Evolutionary conservation across 2,113 vertebrate species (phyloP).

Genomic region (Lampris megalopsis): DNA sequence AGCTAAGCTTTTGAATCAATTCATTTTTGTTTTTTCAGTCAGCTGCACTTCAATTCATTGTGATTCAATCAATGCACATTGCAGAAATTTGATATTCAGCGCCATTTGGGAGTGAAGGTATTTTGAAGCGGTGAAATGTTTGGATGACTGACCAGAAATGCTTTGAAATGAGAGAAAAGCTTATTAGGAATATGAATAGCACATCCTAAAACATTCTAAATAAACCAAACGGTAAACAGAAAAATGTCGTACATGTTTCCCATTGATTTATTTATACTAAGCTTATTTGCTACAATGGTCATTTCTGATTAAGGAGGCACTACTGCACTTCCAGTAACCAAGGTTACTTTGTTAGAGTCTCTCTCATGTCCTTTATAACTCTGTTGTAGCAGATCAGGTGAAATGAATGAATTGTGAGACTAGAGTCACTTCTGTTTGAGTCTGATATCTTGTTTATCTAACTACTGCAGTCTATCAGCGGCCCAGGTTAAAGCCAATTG

Average conservation of each 20-base stretch:
- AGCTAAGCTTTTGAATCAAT: no score
- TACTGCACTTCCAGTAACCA: neutral
- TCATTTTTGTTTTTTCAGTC: constrained; percentile 5
- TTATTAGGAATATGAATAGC: neutral
- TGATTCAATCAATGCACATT: constrained; percentile 47
- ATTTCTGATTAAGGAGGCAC: neutral
- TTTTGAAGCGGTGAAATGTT: constrained; percentile 30
- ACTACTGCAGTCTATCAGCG: neutral
- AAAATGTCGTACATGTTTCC: no score
- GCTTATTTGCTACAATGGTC: neutral
- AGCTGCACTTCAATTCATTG: constrained; percentile 46
- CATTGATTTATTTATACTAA: neutral
- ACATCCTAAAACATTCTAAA: constrained; percentile 1
- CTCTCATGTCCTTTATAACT: neutral
- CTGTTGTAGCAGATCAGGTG: neutral
- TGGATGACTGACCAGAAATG: constrained; percentile 29
- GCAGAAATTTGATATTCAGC: constrained; percentile 18
- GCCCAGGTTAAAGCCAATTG: neutral
- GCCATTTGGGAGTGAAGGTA: constrained; percentile 28
- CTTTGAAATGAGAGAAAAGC: constrained; percentile 14
- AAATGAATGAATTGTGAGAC: neutral
- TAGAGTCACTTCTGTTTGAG: neutral
- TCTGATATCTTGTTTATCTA: neutral
- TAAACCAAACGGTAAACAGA: neutral
- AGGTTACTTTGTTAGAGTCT: neutral